These are phyloP conservation scores for Meloidogyne exigua DNA, from an alignment of 1,140 invertebrate genomes.

Conservation along the genomic window DNA sequence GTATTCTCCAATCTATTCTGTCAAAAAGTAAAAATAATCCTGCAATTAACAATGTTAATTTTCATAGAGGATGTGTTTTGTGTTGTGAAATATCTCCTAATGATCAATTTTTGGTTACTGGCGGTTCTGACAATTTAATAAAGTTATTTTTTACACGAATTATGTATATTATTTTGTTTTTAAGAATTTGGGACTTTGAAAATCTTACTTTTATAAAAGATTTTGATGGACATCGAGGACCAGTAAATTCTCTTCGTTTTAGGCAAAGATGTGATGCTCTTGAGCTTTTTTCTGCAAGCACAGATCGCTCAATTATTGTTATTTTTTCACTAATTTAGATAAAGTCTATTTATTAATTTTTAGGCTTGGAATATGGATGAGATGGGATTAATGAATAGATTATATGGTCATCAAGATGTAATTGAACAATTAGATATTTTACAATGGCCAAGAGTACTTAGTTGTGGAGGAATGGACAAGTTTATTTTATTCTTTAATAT, in stretches of 20 bases:
- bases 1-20: constrained; percentile 5
- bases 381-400: constrained; percentile 46
- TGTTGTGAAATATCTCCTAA: constrained; percentile 44
- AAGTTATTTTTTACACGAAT: neutral
- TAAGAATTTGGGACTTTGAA: constrained; percentile 41
- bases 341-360: constrained; percentile 17
- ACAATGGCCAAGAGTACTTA: constrained; percentile 33
- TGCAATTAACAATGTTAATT: neutral
- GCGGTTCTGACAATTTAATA: constrained; percentile 31
- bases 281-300: constrained; percentile 47
- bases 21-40: constrained; percentile 28
- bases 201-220: constrained; percentile 32
- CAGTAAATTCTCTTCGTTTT: constrained; percentile 41
- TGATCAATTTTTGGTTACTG: constrained; percentile 40
- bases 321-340: neutral
- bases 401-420: constrained; percentile 41
- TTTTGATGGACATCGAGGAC: constrained; percentile 36
- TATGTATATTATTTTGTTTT: neutral
- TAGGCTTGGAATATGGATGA: constrained; percentile 49
- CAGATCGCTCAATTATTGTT: constrained; percentile 37
- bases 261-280: constrained; percentile 19
- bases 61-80: constrained; percentile 25
- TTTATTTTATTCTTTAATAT: neutral
- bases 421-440: constrained; percentile 48
- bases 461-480: constrained; percentile 23